phyloP scores from a whole-genome alignment of 2,797 vertebrate genomes.

The Antrozous pallidus region DNA sequence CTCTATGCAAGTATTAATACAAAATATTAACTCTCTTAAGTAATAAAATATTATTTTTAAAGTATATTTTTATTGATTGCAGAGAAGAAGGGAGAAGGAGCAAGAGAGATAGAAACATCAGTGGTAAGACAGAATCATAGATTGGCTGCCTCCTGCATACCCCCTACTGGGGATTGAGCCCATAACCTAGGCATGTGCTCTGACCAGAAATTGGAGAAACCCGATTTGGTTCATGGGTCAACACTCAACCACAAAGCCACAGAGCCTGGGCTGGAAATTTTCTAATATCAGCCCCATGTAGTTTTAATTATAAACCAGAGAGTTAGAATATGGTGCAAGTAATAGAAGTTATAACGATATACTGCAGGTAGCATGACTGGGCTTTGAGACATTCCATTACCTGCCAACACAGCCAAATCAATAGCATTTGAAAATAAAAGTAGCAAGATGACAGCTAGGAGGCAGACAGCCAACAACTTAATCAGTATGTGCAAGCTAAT shows the following conservation, averaged over 20 bases:
- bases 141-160: too few relatives aligned
- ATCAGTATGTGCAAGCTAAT: not conserved
- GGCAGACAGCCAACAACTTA: not conserved
- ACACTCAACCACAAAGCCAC: too few relatives aligned
- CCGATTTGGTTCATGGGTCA: too few relatives aligned
- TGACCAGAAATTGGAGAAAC: too few relatives aligned
- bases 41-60: not conserved
- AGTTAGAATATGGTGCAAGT: not conserved
- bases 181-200: too few relatives aligned
- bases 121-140: too few relatives aligned
- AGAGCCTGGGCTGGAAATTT: not conserved
- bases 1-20: not conserved
- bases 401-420: not conserved
- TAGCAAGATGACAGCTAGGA: not conserved
- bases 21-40: slow-evolving; percentile 17
- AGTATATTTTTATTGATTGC: too few relatives aligned
- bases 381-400: not conserved
- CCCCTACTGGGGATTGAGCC: too few relatives aligned
- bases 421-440: not conserved
- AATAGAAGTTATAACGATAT: not conserved
- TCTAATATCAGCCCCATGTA: not conserved
- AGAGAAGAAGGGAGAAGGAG: too few relatives aligned
- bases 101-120: too few relatives aligned
- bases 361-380: too few relatives aligned
- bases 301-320: not conserved